Evolutionary conservation across 2,888 invertebrate genomes (phyloP).

Genomic region (Phyllotreta cruciferae): DNA sequence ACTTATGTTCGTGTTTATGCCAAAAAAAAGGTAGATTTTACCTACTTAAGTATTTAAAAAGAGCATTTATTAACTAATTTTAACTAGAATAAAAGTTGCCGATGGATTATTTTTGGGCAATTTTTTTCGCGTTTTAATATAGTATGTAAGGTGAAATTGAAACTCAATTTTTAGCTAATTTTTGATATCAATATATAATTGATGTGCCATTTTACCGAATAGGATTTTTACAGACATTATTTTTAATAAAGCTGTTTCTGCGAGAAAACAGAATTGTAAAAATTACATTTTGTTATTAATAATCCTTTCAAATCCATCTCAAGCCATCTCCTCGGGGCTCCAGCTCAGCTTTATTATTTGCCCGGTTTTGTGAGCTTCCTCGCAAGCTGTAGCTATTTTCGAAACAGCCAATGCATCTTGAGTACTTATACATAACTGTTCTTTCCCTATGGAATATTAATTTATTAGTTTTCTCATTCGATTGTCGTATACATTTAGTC

Average conservation of each 20-base stretch:
- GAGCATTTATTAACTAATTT: too few species aligned
- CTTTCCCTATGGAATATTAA: constrained; percentile 50
- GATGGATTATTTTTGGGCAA: neutral
- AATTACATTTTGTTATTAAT: too few species aligned
- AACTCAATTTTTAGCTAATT: neutral
- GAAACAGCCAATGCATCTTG: constrained; percentile 66
- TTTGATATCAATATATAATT: constrained; percentile 7
- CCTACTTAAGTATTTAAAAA: constrained; percentile 3
- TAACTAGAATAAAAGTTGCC: neutral
- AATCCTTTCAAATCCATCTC: neutral
- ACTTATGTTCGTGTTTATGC: too few species aligned
- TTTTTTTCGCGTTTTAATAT: neutral
- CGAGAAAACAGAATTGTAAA: neutral
- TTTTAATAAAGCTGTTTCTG: constrained; percentile 11
- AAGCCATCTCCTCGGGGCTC: constrained; percentile 60
- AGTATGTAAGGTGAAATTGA: neutral
- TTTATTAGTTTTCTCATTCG: too few species aligned
- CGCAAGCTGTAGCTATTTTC: constrained; percentile 67
- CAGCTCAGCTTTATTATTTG: constrained; percentile 64
- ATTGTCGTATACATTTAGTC: too few species aligned
- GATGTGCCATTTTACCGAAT: constrained; percentile 13
- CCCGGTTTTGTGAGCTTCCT: constrained; percentile 65
- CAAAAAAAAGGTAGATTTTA: neutral
- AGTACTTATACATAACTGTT: constrained; percentile 58
- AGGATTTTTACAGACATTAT: constrained; percentile 6